Evolutionary conservation across 2,113 vertebrate species (phyloP), one percentile per base, ranked within the genome.

Genomic region (Apistogramma diplotaenia): DNA sequence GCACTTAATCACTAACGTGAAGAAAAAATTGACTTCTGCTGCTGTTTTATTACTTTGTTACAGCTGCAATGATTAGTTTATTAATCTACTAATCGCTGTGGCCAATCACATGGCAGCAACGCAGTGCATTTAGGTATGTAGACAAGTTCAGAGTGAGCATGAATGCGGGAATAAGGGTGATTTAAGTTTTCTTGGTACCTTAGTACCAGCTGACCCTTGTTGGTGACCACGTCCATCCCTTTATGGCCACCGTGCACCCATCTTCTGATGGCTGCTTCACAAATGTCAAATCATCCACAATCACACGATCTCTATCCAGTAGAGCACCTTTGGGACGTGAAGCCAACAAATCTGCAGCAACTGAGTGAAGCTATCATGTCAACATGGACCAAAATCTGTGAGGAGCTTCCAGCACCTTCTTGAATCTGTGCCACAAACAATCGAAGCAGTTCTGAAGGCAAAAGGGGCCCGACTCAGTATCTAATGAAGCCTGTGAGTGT

Each of bases 1-100:
- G 35, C 21, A 0, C 60, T 46, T 37, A 40, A 27, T 25, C 37
- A 27, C 27, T 46, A 16, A 19, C 0, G 3, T 18, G 15, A 70
- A 49, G 23, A 46, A 49, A 4, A 49, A 6, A 29, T 1, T 0
- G 27, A 67, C 40, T 0, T 46, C 40, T 46, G 25, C 62, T 70
- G 5, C 40, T 12, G 16, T 67, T 46, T 27, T 7, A 37, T 27
- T 37, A 13, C 0, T 18, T 46, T 65, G 11, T 19, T 49, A 15
- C 3, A 15, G 3, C 13, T 46, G 13, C 43, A 46, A 15, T 43
- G 13, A 43, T 43, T 43, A 43, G 12, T 15, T 16, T 46, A 13
- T 43, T 13, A 46, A 15, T 15, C 43, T 46, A 5, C 43, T 46
- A 13, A 15, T 16, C 43, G 4, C 4, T 40, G 13, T 13, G 3